phyloP scores from a whole-genome alignment of 2,888 invertebrate genomes.

The Parnassius mnemosyne region DNA sequence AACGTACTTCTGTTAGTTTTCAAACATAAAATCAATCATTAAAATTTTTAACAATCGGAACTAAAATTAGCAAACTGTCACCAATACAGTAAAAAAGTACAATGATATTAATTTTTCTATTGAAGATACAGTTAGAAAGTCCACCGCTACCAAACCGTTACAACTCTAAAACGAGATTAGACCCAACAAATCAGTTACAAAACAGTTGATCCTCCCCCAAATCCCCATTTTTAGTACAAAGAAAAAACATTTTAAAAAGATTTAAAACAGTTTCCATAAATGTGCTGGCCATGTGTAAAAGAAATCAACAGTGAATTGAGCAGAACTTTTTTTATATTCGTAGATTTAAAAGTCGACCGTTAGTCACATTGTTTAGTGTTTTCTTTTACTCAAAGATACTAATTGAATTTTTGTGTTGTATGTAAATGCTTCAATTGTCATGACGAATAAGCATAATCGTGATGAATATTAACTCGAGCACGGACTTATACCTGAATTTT shows the following conservation, averaged over 20 bases:
- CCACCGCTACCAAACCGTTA: slow-evolving; percentile 32
- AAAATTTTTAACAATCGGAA: slow-evolving; percentile 28
- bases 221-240: slow-evolving; percentile 11
- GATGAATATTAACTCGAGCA: slow-evolving; percentile 50
- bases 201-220: slow-evolving; percentile 15
- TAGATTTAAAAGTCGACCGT: too few species aligned
- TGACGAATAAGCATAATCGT: slow-evolving; percentile 50
- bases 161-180: slow-evolving; percentile 35
- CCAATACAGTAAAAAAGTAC: slow-evolving; percentile 18
- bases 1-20: not conserved
- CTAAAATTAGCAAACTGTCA: slow-evolving; percentile 23
- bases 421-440: slow-evolving; percentile 27
- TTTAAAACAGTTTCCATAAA: not conserved
- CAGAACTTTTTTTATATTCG: too few species aligned
- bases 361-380: too few species aligned
- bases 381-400: not conserved
- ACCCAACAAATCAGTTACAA: slow-evolving; percentile 14
- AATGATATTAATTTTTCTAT: slow-evolving; percentile 16
- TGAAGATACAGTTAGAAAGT: slow-evolving; percentile 25
- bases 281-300: too few species aligned
- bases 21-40: not conserved
- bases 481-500: slow-evolving; percentile 29
- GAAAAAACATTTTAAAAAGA: not conserved
- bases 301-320: too few species aligned
- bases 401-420: slow-evolving; percentile 7